phyloP scores from a whole-genome alignment of 2,113 vertebrate species.

The Butastur rufipennis region DNA sequence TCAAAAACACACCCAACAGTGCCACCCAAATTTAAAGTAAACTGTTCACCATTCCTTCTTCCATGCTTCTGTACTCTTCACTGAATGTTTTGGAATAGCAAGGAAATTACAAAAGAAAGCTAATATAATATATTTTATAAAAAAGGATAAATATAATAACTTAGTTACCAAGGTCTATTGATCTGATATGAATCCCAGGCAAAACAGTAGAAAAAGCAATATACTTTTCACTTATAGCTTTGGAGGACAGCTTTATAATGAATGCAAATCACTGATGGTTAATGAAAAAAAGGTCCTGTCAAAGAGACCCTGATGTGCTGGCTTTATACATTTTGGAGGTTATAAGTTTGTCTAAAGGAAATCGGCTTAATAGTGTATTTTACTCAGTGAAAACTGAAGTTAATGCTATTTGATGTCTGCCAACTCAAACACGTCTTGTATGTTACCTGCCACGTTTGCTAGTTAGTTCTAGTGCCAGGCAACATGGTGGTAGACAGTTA shows the following conservation, averaged over 20 bases:
- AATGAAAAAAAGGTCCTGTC: neutral
- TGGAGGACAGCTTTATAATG: neutral
- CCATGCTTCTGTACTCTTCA: neutral
- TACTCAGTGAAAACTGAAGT: neutral
- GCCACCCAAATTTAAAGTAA: neutral
- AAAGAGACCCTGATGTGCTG: neutral
- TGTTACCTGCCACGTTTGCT: neutral
- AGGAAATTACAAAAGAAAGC: neutral
- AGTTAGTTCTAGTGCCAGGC: neutral
- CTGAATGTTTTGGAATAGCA: neutral
- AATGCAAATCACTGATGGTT: neutral
- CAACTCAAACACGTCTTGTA: neutral
- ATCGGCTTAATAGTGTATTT: neutral
- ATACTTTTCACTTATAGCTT: neutral
- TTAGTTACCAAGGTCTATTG: neutral
- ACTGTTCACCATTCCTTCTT: neutral
- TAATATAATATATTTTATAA: neutral
- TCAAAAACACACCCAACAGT: neutral
- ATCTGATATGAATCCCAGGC: neutral
- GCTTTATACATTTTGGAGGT: neutral
- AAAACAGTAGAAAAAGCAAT: neutral
- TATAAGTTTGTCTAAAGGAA: neutral
- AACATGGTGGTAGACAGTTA: rapidly evolving
- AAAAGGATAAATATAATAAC: neutral
- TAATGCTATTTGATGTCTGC: neutral